Percentiles rank a stretch among this genome's conserved stretches.
Evolutionary conservation across 1,140 invertebrate species (phyloP).

Genomic region (Semibalanus balanoides): DNA sequence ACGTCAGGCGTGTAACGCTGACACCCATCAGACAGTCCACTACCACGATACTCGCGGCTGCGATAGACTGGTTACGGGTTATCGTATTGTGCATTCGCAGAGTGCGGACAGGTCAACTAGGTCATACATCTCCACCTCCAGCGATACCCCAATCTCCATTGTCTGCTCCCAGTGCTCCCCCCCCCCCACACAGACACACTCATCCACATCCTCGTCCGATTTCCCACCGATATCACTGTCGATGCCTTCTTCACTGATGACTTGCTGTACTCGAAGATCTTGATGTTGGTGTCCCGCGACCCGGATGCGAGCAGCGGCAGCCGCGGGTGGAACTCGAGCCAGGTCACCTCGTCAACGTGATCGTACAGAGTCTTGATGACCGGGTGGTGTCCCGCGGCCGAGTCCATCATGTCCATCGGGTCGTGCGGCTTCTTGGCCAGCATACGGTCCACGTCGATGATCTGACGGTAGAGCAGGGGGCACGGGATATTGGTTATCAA

Average conservation of each 20-base stretch:
- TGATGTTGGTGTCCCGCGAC: conserved; percentile 81
- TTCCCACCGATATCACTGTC: conserved; percentile 26
- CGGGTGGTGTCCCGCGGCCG: conserved; percentile 56
- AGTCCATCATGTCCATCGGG: conserved; percentile 19
- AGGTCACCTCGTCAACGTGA: conserved; percentile 93
- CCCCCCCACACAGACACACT: too few species aligned
- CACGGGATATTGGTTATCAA: too few species aligned
- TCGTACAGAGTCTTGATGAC: conserved; percentile 98
- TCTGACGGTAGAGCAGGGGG: conserved; percentile 37
- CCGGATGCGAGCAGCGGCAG: conserved; percentile 87
- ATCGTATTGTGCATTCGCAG: too few species aligned
- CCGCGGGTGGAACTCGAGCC: conserved; percentile 87
- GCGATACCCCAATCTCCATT: too few species aligned
- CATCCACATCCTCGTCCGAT: background rate
- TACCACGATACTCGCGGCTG: too few species aligned
- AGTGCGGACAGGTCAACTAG: too few species aligned
- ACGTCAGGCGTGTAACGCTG: too few species aligned
- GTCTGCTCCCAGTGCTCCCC: too few species aligned
- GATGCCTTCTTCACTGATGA: conserved; percentile 95
- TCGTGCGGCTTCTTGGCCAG: conserved; percentile 52
- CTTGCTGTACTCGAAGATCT: conserved; percentile 96
- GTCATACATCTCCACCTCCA: too few species aligned
- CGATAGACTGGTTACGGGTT: too few species aligned
- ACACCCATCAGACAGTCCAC: too few species aligned
- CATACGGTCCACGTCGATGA: conserved; percentile 95